Percentiles rank a stretch among this genome's conserved stretches.
Conservation (phyloP, 2,888 invertebrate species). For the Gastracanthus pulcherrimus region DNA sequence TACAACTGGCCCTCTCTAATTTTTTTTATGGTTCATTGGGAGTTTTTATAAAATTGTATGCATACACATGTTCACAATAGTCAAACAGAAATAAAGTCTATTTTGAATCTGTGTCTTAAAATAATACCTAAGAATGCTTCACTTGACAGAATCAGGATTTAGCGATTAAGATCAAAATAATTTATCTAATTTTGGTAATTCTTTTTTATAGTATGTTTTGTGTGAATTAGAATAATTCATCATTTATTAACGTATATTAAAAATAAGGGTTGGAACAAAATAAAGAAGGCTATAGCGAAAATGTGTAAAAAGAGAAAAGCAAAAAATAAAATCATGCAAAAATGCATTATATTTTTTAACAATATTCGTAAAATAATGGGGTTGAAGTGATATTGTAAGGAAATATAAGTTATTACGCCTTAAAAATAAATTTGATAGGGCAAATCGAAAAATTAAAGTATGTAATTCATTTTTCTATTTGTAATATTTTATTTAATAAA, state of each 20-base stretch:
- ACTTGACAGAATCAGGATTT: neutral
- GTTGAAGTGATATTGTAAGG: neutral
- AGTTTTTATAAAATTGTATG: neutral
- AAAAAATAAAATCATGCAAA: slow-evolving; percentile 5
- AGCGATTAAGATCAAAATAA: neutral
- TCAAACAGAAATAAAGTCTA: neutral
- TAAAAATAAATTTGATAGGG: slow-evolving; percentile 28
- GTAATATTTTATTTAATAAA: slow-evolving; percentile 58
- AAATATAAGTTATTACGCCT: slow-evolving; percentile 13
- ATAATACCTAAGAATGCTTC: neutral
- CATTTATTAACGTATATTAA: neutral
- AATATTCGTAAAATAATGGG: neutral
- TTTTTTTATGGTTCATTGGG: neutral
- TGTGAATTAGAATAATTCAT: no score
- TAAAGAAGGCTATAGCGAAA: neutral
- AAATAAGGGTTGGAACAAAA: neutral
- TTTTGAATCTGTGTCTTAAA: neutral
- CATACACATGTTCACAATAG: neutral
- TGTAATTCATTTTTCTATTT: slow-evolving; percentile 45
- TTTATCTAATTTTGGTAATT: neutral
- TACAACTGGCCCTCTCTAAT: neutral
- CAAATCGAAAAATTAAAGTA: slow-evolving; percentile 19
- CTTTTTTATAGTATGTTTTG: neutral
- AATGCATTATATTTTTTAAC: slow-evolving; percentile 27
- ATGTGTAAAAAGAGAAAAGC: slow-evolving; percentile 2